These are phyloP conservation scores for Augochlorella aurata DNA, from an alignment of 2,888 invertebrate genomes.

Conservation along the genomic window DNA sequence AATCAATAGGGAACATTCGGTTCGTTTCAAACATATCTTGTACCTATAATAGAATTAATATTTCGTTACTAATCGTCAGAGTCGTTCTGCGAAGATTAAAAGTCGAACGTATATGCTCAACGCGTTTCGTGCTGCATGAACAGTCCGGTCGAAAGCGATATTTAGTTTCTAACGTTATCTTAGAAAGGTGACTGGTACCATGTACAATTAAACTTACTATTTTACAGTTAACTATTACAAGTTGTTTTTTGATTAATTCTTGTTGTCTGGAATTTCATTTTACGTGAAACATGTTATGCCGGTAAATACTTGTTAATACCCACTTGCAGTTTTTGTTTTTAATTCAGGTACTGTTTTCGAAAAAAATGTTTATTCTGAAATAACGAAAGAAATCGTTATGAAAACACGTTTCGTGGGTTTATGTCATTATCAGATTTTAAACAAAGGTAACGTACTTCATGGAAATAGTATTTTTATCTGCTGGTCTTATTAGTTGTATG, in stretches of 20 bases:
- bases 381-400: neutral
- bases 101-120: neutral
- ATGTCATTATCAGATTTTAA: neutral
- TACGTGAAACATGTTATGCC: neutral
- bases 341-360: conserved; percentile 1
- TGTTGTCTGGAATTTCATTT: neutral
- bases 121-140: neutral
- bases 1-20: conserved; percentile 5
- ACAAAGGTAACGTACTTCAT: neutral
- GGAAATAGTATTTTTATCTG: neutral
- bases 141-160: neutral
- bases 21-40: neutral
- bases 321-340: neutral
- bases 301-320: neutral
- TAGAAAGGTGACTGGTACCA: neutral
- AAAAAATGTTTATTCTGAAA: neutral
- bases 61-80: neutral
- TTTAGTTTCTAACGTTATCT: neutral
- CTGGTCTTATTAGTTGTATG: neutral
- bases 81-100: neutral
- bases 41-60: neutral
- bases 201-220: neutral
- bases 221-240: neutral
- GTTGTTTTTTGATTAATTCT: neutral
- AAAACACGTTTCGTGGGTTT: neutral